Evolutionary conservation across 2,113 vertebrate genomes (phyloP), one percentile per base, ranked within the genome.

Genomic region (Carassius gibelio): DNA sequence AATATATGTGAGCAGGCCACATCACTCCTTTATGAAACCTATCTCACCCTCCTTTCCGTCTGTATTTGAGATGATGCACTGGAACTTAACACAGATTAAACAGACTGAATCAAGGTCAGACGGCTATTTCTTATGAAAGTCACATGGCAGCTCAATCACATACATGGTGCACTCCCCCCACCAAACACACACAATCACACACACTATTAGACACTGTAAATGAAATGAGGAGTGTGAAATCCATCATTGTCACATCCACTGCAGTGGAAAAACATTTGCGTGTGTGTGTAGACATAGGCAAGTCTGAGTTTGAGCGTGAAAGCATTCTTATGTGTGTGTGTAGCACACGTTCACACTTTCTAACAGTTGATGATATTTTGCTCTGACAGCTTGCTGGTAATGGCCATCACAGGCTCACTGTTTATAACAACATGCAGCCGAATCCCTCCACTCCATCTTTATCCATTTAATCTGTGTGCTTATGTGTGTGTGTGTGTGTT

Each of bases 91-190:
- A 42, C 42, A 72, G 66, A 85, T 85, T 69, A 86, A 86, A 78
- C 23, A 78, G 79, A 87, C 77, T 76, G 82, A 74, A 85, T 83
- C 75, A 85, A 81, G 80, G 80, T 85, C 80, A 88, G 23, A n/a
- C 11, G 38, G 45, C 59, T 71, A 57, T 61, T n/a, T 19, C 15
- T 69, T 75, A 19, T 26, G 68, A 77, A 88, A 75, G 66, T 77
- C 76, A 34, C 59, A 81, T 66, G 1, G 19, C 10, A 57, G 26
- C 38, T 55, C 42, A 72, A 45, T 85, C 50, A 36, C 62, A 80
- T 45, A 42, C 45, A 11, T 19, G 21, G n/a, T n/a, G 9, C 42
- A 26, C 45, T 5, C 42, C 13, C 57, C 57, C 13, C 50, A 34
- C 36, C 61, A 36, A n/a, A 83, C 19, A 13, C 8, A 79, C 8